Evolutionary conservation across 2,888 invertebrate species (phyloP).

Genomic region (Meganola albula): DNA sequence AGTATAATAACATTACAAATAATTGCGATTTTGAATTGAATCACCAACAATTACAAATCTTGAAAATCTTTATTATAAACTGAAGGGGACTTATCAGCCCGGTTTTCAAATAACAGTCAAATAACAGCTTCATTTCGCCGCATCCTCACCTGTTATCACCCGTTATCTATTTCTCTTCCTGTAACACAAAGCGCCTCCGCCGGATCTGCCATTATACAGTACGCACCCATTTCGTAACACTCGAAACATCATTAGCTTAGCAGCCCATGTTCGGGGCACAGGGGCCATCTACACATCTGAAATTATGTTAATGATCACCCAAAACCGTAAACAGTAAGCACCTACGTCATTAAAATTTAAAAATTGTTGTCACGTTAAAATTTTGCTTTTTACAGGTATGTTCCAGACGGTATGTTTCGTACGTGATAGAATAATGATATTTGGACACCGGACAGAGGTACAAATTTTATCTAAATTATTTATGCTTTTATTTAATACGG

Average conservation of each 20-base stretch:
- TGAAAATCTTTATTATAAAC: slow-evolving; percentile 54
- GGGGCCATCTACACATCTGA: slow-evolving; percentile 40
- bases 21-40: too few relatives aligned
- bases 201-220: slow-evolving; percentile 41
- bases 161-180: slow-evolving; percentile 61
- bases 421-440: slow-evolving; percentile 26
- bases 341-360: slow-evolving; percentile 48
- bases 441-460: slow-evolving; percentile 31
- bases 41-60: too few relatives aligned
- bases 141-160: slow-evolving; percentile 55
- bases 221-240: slow-evolving; percentile 49
- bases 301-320: slow-evolving; percentile 51
- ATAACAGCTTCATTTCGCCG: slow-evolving; percentile 59
- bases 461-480: slow-evolving; percentile 41
- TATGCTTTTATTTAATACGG: slow-evolving; percentile 33
- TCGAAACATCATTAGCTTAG: slow-evolving; percentile 46
- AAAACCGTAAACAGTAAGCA: slow-evolving; percentile 41
- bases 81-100: slow-evolving; percentile 60
- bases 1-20: too few relatives aligned
- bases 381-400: slow-evolving; percentile 55
- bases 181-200: slow-evolving; percentile 41
- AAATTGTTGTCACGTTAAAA: slow-evolving; percentile 31
- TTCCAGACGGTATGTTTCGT: slow-evolving; percentile 22
- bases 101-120: slow-evolving; percentile 64
- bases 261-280: slow-evolving; percentile 24